A percentile compares a stretch with the other conserved stretches of the same genome.
Evolutionary conservation across 2,888 invertebrate genomes (phyloP).

Genomic region (Lomographa bimaculata): DNA sequence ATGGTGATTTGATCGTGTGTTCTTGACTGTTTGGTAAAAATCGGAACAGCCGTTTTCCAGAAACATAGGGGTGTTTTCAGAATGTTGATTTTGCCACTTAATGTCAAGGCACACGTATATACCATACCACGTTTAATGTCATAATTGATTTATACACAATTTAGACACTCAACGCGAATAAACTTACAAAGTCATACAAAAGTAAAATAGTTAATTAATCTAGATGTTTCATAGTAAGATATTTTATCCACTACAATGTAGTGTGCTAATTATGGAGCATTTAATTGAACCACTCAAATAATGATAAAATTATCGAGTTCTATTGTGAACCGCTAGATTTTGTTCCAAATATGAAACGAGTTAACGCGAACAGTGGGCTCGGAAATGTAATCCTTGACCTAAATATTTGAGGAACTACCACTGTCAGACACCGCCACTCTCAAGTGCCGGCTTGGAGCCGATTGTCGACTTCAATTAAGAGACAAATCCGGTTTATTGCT

Average conservation of each 20-base stretch:
- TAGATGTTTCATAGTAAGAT: no score
- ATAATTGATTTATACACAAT: not conserved
- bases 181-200: no score
- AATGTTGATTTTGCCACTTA: no score
- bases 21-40: no score
- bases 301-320: conserved; percentile 4
- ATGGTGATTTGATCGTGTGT: no score
- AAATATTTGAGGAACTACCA: conserved; percentile 20
- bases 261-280: conserved; percentile 9
- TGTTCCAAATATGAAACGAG: conserved; percentile 12
- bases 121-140: no score
- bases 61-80: no score
- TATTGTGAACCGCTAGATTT: conserved; percentile 1
- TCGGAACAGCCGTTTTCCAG: no score
- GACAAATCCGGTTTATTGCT: not conserved
- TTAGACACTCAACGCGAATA: no score
- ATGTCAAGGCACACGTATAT: no score
- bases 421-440: conserved; percentile 6
- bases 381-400: conserved; percentile 18
- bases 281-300: conserved; percentile 14
- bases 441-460: not conserved
- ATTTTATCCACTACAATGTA: no score
- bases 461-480: not conserved
- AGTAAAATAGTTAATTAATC: no score
- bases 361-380: conserved; percentile 3